These are phyloP conservation scores for Smittia aterrima DNA, from an alignment of 2,888 invertebrate genomes.

Conservation along the genomic window DNA sequence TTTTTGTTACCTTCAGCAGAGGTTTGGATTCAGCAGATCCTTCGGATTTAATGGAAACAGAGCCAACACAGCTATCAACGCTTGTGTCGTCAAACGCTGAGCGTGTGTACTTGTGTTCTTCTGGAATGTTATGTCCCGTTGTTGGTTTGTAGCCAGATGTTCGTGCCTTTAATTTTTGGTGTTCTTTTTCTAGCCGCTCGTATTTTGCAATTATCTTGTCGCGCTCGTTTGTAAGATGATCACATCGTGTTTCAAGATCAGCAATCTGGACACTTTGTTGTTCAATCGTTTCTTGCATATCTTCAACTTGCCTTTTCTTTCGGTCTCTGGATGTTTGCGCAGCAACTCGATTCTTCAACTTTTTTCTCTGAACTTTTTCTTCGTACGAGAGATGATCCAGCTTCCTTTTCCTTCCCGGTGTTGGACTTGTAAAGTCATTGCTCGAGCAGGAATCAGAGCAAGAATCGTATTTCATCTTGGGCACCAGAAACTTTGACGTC, in stretches of 20 bases:
- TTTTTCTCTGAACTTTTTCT: conserved; percentile 84
- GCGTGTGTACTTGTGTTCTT: conserved; percentile 44
- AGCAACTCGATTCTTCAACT: conserved; percentile 93
- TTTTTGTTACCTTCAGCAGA: conserved; percentile 86
- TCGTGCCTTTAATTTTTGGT: conserved; percentile 58
- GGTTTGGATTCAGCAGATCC: conserved; percentile 83
- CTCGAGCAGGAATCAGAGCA: not conserved
- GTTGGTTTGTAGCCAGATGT: conserved; percentile 44
- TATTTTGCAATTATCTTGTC: conserved; percentile 66
- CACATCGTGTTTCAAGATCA: conserved; percentile 57
- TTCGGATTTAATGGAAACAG: conserved; percentile 59
- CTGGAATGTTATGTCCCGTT: conserved; percentile 44
- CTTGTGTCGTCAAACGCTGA: conserved; percentile 45
- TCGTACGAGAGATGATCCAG: conserved; percentile 83
- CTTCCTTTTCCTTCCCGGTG: conserved; percentile 65
- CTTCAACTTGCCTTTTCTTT: conserved; percentile 90
- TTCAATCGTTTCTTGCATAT: conserved; percentile 73
- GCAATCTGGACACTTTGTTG: conserved; percentile 65
- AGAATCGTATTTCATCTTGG: not conserved
- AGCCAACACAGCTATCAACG: conserved; percentile 63
- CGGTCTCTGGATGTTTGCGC: conserved; percentile 96
- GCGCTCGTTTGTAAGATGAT: conserved; percentile 58
- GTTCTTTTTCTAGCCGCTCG: conserved; percentile 65
- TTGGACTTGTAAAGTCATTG: conserved; percentile 43
- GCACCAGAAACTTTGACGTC: conserved; percentile 19